Evolutionary conservation across 2,797 vertebrate species (phyloP), one percentile per base, ranked within the genome.

Genomic region (Heliangelus exortis): DNA sequence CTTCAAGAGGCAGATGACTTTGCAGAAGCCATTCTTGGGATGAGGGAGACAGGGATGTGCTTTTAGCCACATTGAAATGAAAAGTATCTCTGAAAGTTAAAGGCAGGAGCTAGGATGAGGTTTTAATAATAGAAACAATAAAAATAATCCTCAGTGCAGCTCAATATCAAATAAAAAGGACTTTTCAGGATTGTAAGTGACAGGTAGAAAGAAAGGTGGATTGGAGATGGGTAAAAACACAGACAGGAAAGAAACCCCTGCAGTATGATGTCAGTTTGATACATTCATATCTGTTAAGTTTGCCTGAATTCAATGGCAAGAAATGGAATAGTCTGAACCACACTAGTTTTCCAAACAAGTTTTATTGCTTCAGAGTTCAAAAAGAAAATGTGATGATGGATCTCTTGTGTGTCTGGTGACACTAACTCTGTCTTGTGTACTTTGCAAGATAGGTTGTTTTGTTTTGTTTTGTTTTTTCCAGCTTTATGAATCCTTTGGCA

Each of bases 271-370:
- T 80, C 78, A 71, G 29, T 75, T 95, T 94, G 94, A 87, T 89
- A 65, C 47, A 87, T 77, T 72, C 1, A 1, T 85, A 45, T 89
- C 75, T 83, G 29, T 80, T 92, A 89, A 58, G 33, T 92, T 79
- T 93, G 53, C 33, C 86, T 59, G 55, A 87, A 67, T 57, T 85
- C 81, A 57, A 14, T 34, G 63, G 59, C 25, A 73, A 80, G 57
- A 82, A 89, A 85, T 77, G 61, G 22, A 86, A 61, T 55, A 53
- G 25, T 59, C 53, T 87, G 72, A 87, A 45, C 33, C n/a, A 43
- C 17, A 45, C 14, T 61, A 76, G 54, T 88, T 96, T 92, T 91
- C 87, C 65, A 93, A 96, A 83, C 54, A 87, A 65, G 19, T 79
- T 88, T 85, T 86, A 87, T 74, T 87, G 63, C 88, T 84, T 73